A percentile compares a stretch with the other conserved stretches of the same genome.
These are phyloP conservation scores for Drosophila jambulina DNA, from an alignment of 1,140 invertebrate genomes.

Conservation along the genomic window DNA sequence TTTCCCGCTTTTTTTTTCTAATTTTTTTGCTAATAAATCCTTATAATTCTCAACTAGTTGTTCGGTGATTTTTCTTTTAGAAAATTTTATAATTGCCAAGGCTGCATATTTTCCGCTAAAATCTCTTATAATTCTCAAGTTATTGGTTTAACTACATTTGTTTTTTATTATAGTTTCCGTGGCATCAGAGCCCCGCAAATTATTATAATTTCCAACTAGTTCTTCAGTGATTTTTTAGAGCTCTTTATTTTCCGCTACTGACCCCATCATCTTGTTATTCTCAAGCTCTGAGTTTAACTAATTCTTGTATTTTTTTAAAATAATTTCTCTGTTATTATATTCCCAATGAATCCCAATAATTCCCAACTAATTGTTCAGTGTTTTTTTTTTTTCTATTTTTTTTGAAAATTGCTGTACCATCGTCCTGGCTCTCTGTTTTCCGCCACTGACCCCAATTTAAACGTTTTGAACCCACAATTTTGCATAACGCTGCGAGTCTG, in stretches of 20 bases:
- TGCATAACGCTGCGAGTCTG: slow-evolving; percentile 20
- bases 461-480: slow-evolving; percentile 11
- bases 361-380: neutral
- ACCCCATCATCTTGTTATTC: too few relatives aligned
- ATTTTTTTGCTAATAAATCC: too few relatives aligned
- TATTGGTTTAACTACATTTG: too few relatives aligned
- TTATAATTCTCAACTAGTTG: neutral
- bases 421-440: neutral
- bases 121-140: neutral
- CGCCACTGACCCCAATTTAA: slow-evolving; percentile 23
- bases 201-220: neutral
- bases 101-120: too few relatives aligned
- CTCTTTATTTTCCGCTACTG: too few relatives aligned
- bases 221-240: neutral
- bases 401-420: neutral
- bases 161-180: too few relatives aligned
- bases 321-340: neutral
- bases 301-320: too few relatives aligned
- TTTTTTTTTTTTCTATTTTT: neutral
- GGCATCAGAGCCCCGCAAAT: neutral
- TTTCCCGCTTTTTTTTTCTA: neutral
- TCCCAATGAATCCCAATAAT: neutral
- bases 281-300: too few relatives aligned
- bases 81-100: too few relatives aligned
- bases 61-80: too few relatives aligned